phyloP scores from a whole-genome alignment of 2,113 vertebrate species.

The Gymnarchus niloticus region DNA sequence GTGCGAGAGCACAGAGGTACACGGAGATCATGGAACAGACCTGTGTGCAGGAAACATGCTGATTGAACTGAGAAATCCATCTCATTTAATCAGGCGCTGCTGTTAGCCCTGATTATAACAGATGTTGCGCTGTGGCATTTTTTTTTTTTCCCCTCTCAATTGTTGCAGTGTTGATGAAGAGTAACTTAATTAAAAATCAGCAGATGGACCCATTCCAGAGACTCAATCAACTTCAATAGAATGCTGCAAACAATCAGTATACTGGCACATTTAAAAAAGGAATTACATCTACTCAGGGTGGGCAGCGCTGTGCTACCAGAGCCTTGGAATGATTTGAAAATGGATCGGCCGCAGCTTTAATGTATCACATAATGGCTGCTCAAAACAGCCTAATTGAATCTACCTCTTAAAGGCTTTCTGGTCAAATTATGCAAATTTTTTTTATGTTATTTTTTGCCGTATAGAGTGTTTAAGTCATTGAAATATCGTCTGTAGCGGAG shows the following conservation, averaged over 20 bases:
- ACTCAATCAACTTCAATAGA: background rate
- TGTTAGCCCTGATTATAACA: background rate
- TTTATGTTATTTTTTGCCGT: background rate
- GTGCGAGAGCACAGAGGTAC: background rate
- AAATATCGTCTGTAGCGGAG: background rate
- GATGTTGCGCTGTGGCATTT: background rate
- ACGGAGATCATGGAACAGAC: background rate
- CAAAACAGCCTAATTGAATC: background rate
- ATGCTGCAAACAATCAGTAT: background rate
- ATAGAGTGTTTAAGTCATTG: background rate
- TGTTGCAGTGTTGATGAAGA: conserved; percentile 13
- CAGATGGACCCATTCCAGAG: conserved; percentile 10
- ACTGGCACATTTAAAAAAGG: background rate
- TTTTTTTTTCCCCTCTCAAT: background rate
- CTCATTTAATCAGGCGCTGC: background rate
- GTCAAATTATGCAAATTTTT: background rate
- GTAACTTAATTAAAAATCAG: conserved; percentile 21
- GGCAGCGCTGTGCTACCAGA: background rate
- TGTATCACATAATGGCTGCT: background rate
- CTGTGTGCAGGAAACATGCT: background rate
- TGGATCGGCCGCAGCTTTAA: background rate
- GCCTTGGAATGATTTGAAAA: background rate
- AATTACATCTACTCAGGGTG: background rate
- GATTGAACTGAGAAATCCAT: background rate
- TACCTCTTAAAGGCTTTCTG: background rate